Evolutionary conservation across 2,113 vertebrate species (phyloP).

Genomic region (Madoqua kirkii): DNA sequence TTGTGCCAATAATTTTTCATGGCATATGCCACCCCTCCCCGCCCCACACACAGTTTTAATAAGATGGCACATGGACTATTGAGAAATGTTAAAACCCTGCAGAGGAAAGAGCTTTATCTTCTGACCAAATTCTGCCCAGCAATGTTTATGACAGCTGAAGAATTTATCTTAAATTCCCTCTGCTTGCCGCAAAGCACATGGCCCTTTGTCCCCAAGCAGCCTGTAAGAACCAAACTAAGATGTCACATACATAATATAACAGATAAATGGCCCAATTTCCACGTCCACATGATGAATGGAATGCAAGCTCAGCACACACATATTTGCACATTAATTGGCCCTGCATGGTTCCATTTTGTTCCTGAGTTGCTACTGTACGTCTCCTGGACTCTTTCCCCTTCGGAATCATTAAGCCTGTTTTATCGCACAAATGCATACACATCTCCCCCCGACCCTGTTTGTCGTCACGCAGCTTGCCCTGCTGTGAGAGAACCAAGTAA

Average conservation of each 20-base stretch:
- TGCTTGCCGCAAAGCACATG: conserved; percentile 70
- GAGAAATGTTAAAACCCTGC: conserved; percentile 73
- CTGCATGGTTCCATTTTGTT: conserved; percentile 81
- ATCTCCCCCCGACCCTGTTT: conserved; percentile 58
- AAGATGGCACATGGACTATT: conserved; percentile 57
- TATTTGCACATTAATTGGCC: conserved; percentile 87
- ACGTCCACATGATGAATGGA: conserved; percentile 82
- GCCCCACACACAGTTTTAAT: conserved; percentile 68
- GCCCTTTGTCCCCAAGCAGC: conserved; percentile 79
- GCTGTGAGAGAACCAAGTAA: conserved; percentile 68
- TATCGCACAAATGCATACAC: conserved; percentile 76
- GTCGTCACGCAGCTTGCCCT: conserved; percentile 66
- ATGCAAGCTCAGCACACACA: conserved; percentile 79
- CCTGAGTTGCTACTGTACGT: conserved; percentile 75
- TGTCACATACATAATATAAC: conserved; percentile 83
- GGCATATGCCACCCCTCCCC: conserved; percentile 60
- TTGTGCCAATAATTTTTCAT: conserved; percentile 66
- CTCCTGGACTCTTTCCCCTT: conserved; percentile 73
- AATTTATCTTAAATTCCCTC: conserved; percentile 81
- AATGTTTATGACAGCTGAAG: conserved; percentile 77
- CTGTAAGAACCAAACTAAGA: conserved; percentile 78
- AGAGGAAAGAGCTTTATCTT: conserved; percentile 78
- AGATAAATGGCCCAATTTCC: conserved; percentile 86
- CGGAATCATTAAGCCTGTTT: conserved; percentile 78
- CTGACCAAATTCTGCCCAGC: conserved; percentile 79